phyloP scores from a whole-genome alignment of 2,888 invertebrate species.

The Spisula solida region DNA sequence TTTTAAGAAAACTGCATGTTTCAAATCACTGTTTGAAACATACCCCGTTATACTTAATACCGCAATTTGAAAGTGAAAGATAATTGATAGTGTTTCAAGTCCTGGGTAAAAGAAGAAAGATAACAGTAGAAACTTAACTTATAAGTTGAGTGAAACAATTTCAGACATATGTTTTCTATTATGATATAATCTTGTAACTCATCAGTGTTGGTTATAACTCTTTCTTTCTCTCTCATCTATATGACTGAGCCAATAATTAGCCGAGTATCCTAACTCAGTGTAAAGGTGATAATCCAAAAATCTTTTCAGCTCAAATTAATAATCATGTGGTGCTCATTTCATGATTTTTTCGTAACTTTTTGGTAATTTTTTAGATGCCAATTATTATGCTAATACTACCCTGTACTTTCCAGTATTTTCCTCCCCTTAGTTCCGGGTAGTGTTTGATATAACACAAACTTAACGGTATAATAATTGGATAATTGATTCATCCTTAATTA shows the following conservation, averaged over 20 bases:
- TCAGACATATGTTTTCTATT: constrained; percentile 28
- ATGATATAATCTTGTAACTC: not conserved
- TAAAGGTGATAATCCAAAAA: constrained; percentile 21
- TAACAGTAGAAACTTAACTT: not conserved
- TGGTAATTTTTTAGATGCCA: not conserved
- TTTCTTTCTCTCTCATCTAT: not conserved
- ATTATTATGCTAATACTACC: too few relatives aligned
- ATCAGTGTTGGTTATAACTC: not conserved
- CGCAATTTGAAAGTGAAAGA: too few relatives aligned
- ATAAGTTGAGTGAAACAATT: constrained; percentile 2
- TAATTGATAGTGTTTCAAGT: constrained; percentile 15
- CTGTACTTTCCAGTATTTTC: not conserved
- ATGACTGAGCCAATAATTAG: constrained; percentile 7
- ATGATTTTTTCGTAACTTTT: constrained; percentile 1
- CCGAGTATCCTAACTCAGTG: not conserved
- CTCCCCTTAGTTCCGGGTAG: not conserved
- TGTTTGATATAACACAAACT: constrained; percentile 4
- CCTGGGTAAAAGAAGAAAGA: not conserved
- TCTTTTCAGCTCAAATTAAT: not conserved
- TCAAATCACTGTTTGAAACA: too few relatives aligned
- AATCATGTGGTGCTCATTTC: constrained; percentile 16
- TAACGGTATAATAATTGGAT: not conserved
- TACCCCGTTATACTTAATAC: too few relatives aligned
- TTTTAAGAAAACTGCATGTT: too few relatives aligned
- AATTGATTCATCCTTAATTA: constrained; percentile 12